phyloP scores from a whole-genome alignment of 2,113 vertebrate genomes.

The Cricetomys ansorgei region DNA sequence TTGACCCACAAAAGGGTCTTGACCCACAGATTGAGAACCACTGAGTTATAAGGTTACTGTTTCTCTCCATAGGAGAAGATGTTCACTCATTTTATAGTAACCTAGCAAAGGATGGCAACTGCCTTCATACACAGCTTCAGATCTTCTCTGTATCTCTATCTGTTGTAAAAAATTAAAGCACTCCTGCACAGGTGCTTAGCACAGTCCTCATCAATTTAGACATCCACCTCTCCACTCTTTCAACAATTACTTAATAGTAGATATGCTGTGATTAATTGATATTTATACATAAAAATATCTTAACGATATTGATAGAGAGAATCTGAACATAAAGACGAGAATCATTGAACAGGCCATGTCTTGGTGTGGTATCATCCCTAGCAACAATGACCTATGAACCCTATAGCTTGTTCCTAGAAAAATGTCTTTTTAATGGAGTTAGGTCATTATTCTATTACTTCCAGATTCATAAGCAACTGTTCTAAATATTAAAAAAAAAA shows the following conservation, averaged over 20 bases:
- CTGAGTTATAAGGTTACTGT: background rate
- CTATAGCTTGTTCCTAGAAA: rapidly evolving
- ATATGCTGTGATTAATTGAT: background rate
- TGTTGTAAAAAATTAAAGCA: background rate
- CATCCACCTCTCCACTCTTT: background rate
- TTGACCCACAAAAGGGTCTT: too few relatives aligned
- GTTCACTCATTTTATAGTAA: background rate
- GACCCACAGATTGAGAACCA: too few relatives aligned
- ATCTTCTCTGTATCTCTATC: background rate
- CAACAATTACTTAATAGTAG: background rate
- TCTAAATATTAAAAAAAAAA: background rate
- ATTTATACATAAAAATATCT: background rate
- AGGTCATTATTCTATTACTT: background rate
- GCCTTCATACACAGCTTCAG: background rate
- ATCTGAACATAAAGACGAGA: background rate
- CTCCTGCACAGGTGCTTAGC: rapidly evolving
- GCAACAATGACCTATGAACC: rapidly evolving
- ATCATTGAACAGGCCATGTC: background rate
- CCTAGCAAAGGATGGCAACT: background rate
- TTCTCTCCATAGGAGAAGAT: background rate
- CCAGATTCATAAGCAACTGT: background rate
- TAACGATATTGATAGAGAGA: background rate
- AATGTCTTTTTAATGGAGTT: background rate
- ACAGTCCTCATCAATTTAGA: background rate
- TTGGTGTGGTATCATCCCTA: rapidly evolving